Evolutionary conservation across 2,888 invertebrate species (phyloP), one percentile per base, ranked within the genome.

Genomic region (Campaea margaritaria): DNA sequence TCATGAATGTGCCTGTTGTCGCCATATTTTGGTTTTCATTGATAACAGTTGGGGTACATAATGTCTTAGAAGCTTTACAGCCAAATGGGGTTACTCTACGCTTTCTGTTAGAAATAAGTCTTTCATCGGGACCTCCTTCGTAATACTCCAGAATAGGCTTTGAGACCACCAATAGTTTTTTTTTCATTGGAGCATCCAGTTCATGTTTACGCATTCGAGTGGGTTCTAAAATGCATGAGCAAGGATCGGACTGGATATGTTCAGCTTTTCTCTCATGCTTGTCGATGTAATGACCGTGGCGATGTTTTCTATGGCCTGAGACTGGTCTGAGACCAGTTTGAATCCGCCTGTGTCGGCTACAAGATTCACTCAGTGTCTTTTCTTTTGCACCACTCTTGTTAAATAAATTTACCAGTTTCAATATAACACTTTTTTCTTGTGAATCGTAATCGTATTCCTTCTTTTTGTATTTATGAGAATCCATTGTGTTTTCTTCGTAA

Each of bases 381-480:
- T 15, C 28, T 50, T 16, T 14, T 27, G 14, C 15, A n/a, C 12
- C 28, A 28, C 41, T 36, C 41, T 41, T 50, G 31, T 41, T 41
- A 31, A 42, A 15, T 15, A 50, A 41, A 41, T 50, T 41, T 2
- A 41, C 41, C 2, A 41, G 15, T 31, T 50, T 7, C 11, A 50
- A 31, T 28, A 50, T 31, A 41, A 21, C 13, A 14, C 39, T 48
- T 9, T 12, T 41, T 5, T 27, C 39, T 8, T 42, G 28, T 68
- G 59, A 65, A 69, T 71, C 66, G n/a, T 9, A 15, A 8, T 16
- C 9, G 42, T 5, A 21, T 21, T 21, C 21, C 21, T 42, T 42
- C 15, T 9, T 42, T 42, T 42, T 31, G 31, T 9, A 31, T 31
- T 31, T 31, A 31, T 1, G 10, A 31, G 31, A 31, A 2, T 2